A percentile compares a stretch with the other conserved stretches of the same genome.
phyloP scores from a whole-genome alignment of 53 echinoderm and acorn worm species.

The Holothuria leucospilota region DNA sequence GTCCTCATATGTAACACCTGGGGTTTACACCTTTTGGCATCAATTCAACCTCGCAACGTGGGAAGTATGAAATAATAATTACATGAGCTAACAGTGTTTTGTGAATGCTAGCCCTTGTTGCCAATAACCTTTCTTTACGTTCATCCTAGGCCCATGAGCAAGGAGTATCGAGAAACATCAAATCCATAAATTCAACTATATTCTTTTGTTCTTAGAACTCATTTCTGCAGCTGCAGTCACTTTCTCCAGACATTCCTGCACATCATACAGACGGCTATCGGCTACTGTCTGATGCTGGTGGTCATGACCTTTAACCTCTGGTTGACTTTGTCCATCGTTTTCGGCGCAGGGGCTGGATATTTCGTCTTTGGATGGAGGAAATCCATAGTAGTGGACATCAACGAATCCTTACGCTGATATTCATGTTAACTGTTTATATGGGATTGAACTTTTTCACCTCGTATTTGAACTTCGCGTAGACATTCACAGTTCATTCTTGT shows the following conservation, averaged over 20 bases:
- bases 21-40: no score
- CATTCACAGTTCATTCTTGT: no score
- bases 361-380: constrained; percentile 63
- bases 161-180: not conserved
- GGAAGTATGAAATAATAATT: no score
- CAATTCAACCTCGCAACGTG: no score
- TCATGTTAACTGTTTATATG: no score
- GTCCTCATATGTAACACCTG: no score
- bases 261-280: constrained; percentile 53
- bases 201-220: constrained; percentile 2
- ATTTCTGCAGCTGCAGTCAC: constrained; percentile 41
- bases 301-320: constrained; percentile 69
- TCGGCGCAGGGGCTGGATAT: constrained; percentile 58
- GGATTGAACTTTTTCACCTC: no score
- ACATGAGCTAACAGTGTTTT: no score
- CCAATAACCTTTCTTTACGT: no score
- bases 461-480: no score
- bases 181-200: not conserved
- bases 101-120: no score
- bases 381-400: constrained; percentile 28
- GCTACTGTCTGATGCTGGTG: constrained; percentile 62
- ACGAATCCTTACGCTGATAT: constrained; percentile 23
- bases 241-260: constrained; percentile 63
- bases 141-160: not conserved
- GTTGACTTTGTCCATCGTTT: constrained; percentile 37